A percentile compares a stretch with the other conserved stretches of the same genome.
These are phyloP conservation scores for Siphlonurus alternatus DNA, from an alignment of 2,888 invertebrate species.

Conservation along the genomic window DNA sequence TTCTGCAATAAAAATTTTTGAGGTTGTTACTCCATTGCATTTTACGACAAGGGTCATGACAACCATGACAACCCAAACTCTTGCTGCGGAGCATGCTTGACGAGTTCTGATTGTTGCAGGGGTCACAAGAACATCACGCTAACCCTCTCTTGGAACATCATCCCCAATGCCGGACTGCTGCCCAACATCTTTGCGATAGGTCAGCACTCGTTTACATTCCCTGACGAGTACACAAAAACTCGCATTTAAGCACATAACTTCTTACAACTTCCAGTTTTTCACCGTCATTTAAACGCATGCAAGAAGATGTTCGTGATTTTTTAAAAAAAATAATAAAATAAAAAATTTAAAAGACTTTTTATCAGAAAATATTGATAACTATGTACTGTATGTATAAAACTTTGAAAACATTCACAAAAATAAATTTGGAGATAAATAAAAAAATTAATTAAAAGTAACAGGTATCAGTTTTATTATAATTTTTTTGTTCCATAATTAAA, in stretches of 20 bases:
- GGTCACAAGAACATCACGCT: conserved; percentile 88
- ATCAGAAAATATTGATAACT: no score
- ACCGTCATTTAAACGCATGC: no score
- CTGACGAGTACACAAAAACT: conserved; percentile 63
- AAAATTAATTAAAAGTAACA: neutral
- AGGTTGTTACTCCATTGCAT: no score
- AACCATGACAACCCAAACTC: no score
- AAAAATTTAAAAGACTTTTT: no score
- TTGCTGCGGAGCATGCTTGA: no score
- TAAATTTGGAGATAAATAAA: neutral
- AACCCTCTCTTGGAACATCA: conserved; percentile 93
- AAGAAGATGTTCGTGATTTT: no score
- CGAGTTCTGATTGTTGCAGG: no score
- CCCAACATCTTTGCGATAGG: conserved; percentile 75
- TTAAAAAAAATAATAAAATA: no score
- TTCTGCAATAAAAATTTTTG: no score
- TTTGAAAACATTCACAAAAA: neutral
- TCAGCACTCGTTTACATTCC: conserved; percentile 78
- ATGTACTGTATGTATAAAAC: neutral
- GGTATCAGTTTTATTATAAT: neutral
- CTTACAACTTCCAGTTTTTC: neutral
- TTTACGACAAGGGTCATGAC: no score
- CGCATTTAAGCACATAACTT: conserved; percentile 29
- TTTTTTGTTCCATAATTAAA: no score
- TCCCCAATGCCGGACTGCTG: conserved; percentile 92